phyloP scores from a whole-genome alignment of 1,140 invertebrate species.

The Caenorhabditis brenneri region DNA sequence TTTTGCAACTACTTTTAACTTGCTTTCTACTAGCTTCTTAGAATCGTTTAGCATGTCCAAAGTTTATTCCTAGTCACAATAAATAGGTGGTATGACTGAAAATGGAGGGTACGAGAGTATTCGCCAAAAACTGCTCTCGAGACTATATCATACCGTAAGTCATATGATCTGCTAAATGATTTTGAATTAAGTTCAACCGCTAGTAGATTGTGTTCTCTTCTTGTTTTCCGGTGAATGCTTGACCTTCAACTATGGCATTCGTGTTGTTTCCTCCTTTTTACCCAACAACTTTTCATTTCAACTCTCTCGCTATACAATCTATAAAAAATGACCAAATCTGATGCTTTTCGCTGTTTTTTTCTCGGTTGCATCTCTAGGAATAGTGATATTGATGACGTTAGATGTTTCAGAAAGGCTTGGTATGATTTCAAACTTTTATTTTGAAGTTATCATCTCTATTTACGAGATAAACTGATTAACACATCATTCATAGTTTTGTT shows the following conservation, averaged over 20 bases:
- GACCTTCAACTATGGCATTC: constrained; percentile 32
- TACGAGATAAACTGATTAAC: constrained; percentile 29
- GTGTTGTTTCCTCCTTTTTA: constrained; percentile 13
- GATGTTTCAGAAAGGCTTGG: neutral
- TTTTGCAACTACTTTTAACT: neutral
- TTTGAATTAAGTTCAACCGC: neutral
- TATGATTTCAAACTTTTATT: neutral
- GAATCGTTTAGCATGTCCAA: neutral
- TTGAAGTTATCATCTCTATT: neutral
- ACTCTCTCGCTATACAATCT: neutral
- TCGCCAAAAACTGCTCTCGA: neutral
- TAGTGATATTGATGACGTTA: too few species aligned
- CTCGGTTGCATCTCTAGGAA: too few species aligned
- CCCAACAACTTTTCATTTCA: neutral
- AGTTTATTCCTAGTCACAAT: too few species aligned
- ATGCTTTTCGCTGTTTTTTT: too few species aligned
- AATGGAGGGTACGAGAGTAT: neutral
- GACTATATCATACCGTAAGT: constrained; percentile 1
- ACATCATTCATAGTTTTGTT: neutral
- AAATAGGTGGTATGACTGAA: neutral
- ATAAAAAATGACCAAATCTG: neutral
- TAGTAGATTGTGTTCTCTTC: neutral
- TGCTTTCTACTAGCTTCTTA: neutral
- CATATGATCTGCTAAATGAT: neutral
- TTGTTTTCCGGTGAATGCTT: constrained; percentile 23